These are phyloP conservation scores for Halichoerus grypus DNA, from an alignment of 2,113 vertebrate species.

Conservation along the genomic window DNA sequence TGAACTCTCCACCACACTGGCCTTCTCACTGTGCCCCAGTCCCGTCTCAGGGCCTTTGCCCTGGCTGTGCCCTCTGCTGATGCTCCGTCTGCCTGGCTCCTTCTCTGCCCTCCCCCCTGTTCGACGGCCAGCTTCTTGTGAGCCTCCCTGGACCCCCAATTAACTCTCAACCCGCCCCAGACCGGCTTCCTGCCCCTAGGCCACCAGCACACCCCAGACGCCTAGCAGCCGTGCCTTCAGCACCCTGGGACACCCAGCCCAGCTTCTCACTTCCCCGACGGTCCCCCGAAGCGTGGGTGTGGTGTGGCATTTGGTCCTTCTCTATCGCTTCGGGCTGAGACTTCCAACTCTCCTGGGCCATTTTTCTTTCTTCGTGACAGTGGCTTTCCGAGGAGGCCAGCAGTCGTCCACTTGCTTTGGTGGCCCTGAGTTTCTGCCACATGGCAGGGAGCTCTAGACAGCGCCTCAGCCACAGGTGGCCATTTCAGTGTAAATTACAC, in stretches of 20 bases:
- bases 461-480: accelerated
- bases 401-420: background rate
- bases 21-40: background rate
- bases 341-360: background rate
- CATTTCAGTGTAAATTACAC: background rate
- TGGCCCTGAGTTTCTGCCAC: background rate
- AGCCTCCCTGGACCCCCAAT: background rate
- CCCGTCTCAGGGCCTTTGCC: background rate
- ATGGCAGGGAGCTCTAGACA: background rate
- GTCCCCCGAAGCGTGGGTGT: background rate
- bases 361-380: background rate
- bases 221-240: background rate
- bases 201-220: background rate
- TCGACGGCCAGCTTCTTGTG: background rate
- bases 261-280: background rate
- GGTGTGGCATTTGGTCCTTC: too few species aligned
- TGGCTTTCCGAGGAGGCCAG: background rate
- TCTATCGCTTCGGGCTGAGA: background rate
- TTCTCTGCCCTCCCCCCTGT: too few species aligned
- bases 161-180: background rate
- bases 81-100: background rate
- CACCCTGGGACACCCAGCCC: background rate
- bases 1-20: background rate
- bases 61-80: background rate
- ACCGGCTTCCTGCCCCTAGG: accelerated